These are phyloP conservation scores for Drosophila serrata DNA, from an alignment of 1,140 invertebrate genomes.

Conservation along the genomic window DNA sequence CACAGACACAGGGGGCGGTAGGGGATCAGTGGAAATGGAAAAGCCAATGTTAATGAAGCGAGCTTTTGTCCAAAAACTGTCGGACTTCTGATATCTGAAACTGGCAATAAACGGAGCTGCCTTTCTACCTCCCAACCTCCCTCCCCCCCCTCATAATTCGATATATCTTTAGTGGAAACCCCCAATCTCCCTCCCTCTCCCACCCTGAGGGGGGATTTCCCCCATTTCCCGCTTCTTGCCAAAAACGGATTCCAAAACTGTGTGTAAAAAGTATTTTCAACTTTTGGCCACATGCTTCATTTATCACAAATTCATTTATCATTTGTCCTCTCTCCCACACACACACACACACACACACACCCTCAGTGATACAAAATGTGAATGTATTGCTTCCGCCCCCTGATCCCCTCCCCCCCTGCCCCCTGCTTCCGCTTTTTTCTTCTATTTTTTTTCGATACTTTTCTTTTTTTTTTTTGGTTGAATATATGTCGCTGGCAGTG, in stretches of 20 bases:
- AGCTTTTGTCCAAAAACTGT: constrained; percentile 44
- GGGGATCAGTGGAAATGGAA: not conserved
- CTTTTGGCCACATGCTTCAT: constrained; percentile 84
- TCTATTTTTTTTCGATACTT: constrained; percentile 28
- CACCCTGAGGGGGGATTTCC: not conserved
- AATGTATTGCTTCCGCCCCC: constrained; percentile 38
- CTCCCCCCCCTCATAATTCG: constrained; percentile 64
- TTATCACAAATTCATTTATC: constrained; percentile 68
- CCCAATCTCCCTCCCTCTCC: not conserved
- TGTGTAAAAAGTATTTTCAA: constrained; percentile 81
- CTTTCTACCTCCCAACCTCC: constrained; percentile 1
- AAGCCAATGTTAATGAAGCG: constrained; percentile 62
- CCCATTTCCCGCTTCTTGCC: not conserved
- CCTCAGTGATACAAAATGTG: constrained; percentile 45
- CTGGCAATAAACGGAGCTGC: constrained; percentile 32
- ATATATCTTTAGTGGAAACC: constrained; percentile 50
- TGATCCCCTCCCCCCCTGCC: not conserved
- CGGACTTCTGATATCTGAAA: constrained; percentile 36
- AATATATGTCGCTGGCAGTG: constrained; percentile 54
- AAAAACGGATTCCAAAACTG: constrained; percentile 46
- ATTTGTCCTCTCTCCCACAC: constrained; percentile 40
- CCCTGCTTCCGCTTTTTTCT: constrained; percentile 11
- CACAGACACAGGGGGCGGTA: not conserved
- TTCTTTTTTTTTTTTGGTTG: constrained; percentile 18
- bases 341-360: constrained; percentile 19